These are phyloP conservation scores for Scatophagus argus DNA, from an alignment of 2,113 vertebrate species.

Conservation along the genomic window DNA sequence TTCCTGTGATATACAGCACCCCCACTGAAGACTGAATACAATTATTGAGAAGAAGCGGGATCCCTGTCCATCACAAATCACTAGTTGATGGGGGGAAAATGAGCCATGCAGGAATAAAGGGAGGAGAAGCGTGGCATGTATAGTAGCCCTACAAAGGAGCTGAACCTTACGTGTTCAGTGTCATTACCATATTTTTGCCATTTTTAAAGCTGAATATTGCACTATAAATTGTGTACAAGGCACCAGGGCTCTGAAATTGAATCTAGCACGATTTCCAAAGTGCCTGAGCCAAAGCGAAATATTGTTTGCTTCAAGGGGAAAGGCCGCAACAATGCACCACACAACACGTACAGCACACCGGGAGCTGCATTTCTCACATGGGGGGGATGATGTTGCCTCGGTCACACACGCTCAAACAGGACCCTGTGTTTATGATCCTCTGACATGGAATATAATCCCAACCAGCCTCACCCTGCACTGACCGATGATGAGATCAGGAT, in stretches of 20 bases:
- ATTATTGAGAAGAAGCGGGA: slow-evolving; percentile 47
- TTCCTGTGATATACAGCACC: slow-evolving; percentile 48
- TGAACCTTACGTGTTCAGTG: not conserved
- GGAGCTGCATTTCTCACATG: slow-evolving; percentile 10
- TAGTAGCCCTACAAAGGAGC: not conserved
- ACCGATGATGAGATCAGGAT: slow-evolving; percentile 65
- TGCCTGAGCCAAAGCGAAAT: slow-evolving; percentile 10
- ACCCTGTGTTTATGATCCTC: slow-evolving; percentile 68
- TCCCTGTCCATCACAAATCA: slow-evolving; percentile 51
- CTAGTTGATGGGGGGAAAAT: slow-evolving; percentile 35
- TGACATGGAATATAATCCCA: slow-evolving; percentile 75
- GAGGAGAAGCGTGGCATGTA: not conserved
- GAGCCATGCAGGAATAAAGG: slow-evolving; percentile 26
- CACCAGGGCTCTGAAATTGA: slow-evolving; percentile 43
- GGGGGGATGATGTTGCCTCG: slow-evolving; percentile 11
- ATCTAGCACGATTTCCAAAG: slow-evolving; percentile 56
- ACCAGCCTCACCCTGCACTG: slow-evolving; percentile 32
- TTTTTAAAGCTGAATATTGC: slow-evolving; percentile 42
- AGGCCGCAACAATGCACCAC: slow-evolving; percentile 25
- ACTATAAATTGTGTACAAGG: slow-evolving; percentile 43
- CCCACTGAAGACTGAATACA: slow-evolving; percentile 16
- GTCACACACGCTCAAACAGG: slow-evolving; percentile 18
- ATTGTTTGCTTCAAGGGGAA: slow-evolving; percentile 44
- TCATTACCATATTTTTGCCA: slow-evolving; percentile 39
- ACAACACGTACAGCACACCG: not conserved